phyloP scores from a whole-genome alignment of 2,888 invertebrate genomes.

The Parnassius glacialis region DNA sequence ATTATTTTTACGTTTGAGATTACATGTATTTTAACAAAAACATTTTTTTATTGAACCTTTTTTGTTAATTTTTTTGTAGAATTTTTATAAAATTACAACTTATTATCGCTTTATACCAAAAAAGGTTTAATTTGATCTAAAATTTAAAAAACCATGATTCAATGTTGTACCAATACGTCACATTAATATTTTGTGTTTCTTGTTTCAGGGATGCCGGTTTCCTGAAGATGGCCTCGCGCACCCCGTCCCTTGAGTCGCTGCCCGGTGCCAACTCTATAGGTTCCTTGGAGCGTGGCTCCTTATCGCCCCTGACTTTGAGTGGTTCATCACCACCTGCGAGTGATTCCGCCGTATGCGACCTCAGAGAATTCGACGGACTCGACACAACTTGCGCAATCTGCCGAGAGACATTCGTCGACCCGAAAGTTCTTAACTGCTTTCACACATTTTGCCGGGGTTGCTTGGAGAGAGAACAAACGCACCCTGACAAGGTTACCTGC shows the following conservation, averaged over 20 bases:
- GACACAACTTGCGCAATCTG: conserved; percentile 85
- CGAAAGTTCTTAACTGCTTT: conserved; percentile 89
- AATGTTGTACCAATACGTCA: too few species aligned
- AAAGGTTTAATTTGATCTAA: too few species aligned
- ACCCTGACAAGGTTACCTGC: conserved; percentile 87
- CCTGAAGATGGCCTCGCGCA: conserved; percentile 96
- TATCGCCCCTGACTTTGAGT: conserved; percentile 90
- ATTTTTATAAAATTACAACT: too few species aligned
- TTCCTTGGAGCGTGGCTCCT: conserved; percentile 91
- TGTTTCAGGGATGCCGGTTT: conserved; percentile 91
- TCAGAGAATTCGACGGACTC: conserved; percentile 83
- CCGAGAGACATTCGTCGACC: conserved; percentile 87
- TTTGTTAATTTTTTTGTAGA: too few species aligned
- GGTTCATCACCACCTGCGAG: conserved; percentile 93
- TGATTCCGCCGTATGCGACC: conserved; percentile 90
- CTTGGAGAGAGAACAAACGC: conserved; percentile 86
- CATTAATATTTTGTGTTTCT: conserved; percentile 43
- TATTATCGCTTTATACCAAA: too few species aligned
- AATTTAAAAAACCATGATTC: too few species aligned
- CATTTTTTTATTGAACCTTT: too few species aligned
- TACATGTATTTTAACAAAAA: too few species aligned
- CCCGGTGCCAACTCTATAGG: conserved; percentile 95
- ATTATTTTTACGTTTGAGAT: too few species aligned
- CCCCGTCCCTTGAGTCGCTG: conserved; percentile 95
- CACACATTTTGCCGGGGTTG: conserved; percentile 93